A percentile compares a stretch with the other conserved stretches of the same genome.
Evolutionary conservation across 2,888 invertebrate species (phyloP).

Genomic region (Rhaphigaster nebulosa): DNA sequence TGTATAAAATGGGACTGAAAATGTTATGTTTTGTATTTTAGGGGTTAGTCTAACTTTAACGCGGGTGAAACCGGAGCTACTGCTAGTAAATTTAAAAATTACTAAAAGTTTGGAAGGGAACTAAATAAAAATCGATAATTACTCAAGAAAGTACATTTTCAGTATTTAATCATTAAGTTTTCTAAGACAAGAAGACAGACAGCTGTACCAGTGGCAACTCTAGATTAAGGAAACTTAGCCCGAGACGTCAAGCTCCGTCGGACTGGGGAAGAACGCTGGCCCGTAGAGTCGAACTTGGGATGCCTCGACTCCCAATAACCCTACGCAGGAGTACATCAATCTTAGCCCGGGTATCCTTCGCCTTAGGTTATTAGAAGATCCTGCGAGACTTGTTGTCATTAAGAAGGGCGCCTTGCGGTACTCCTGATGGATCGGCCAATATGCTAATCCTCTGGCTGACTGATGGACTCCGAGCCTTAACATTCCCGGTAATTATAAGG

Average conservation of each 20-base stretch:
- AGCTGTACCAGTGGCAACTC: neutral
- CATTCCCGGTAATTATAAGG: neutral
- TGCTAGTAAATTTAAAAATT: too few species aligned
- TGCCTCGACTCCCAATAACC: neutral
- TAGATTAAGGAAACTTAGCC: neutral
- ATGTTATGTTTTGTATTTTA: too few species aligned
- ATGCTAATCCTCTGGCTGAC: conserved; percentile 48
- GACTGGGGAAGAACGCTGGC: neutral
- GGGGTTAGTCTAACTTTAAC: too few species aligned
- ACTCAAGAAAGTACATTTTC: neutral
- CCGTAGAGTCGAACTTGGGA: too few species aligned
- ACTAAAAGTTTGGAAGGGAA: too few species aligned
- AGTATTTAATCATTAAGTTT: neutral
- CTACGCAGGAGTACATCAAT: neutral
- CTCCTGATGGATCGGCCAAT: conserved; percentile 55
- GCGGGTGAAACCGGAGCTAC: too few species aligned
- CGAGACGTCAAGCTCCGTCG: neutral
- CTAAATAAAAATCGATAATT: neutral
- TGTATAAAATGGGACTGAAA: too few species aligned
- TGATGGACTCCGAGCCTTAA: neutral
- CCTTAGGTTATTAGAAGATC: conserved; percentile 16
- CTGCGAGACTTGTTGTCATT: neutral
- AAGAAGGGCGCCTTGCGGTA: conserved; percentile 41
- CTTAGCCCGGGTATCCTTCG: neutral
- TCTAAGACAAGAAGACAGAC: neutral